phyloP scores from a whole-genome alignment of 2,113 vertebrate species.

The Neomonachus schauinslandi region DNA sequence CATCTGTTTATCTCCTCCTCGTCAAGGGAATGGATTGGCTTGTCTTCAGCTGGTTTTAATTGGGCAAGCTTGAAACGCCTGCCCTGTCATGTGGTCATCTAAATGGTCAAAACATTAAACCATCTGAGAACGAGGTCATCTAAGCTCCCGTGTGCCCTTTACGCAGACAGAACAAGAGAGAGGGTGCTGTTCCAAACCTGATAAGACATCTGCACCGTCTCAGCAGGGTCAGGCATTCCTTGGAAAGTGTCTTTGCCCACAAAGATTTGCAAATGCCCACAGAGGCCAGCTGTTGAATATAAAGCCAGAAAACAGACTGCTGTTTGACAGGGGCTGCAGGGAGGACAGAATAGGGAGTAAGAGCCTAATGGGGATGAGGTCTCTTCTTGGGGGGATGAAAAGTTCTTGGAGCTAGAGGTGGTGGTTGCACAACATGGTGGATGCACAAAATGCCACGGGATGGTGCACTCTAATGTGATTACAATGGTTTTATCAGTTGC shows the following conservation, averaged over 20 bases:
- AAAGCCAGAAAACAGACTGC: not conserved
- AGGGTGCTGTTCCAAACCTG: rapidly evolving
- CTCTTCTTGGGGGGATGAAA: not conserved
- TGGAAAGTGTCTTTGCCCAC: not conserved
- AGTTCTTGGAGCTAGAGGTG: not conserved
- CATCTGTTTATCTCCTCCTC: not conserved
- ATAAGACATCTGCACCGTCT: not conserved
- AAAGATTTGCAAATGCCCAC: rapidly evolving
- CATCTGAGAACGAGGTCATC: not conserved
- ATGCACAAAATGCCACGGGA: not conserved
- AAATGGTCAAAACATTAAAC: not conserved
- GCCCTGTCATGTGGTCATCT: not conserved
- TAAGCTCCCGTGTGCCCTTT: not conserved
- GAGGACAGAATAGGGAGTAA: rapidly evolving
- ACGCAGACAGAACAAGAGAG: not conserved
- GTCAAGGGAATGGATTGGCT: not conserved
- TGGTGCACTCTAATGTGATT: no score
- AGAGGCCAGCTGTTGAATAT: no score
- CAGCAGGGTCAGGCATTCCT: not conserved
- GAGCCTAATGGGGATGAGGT: no score
- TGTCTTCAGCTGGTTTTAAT: not conserved
- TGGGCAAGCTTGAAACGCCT: not conserved
- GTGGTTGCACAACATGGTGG: rapidly evolving
- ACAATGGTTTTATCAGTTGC: not conserved
- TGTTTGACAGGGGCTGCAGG: not conserved